Conservation (phyloP, 35 echinoderm and acorn worm genomes). For the Eucidaris tribuloides region DNA sequence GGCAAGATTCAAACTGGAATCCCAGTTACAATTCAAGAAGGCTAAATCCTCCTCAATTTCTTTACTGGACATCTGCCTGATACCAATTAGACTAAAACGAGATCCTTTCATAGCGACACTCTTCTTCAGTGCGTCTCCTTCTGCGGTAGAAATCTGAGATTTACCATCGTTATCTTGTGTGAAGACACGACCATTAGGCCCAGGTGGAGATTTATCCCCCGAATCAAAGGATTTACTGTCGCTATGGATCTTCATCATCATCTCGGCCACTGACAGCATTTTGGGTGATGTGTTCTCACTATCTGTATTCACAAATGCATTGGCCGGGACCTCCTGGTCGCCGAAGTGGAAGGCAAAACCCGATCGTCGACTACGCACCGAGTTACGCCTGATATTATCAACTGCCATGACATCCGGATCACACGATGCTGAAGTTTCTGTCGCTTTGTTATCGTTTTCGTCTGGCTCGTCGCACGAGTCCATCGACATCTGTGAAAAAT, state of each 20-base stretch:
- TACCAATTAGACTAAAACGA: constrained; percentile 19
- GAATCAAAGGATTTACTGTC: constrained; percentile 1
- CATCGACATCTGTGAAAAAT: constrained; percentile 45
- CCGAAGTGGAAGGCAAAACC: constrained; percentile 36
- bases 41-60: constrained; percentile 37
- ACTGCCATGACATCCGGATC: constrained; percentile 70
- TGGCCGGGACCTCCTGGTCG: not conserved
- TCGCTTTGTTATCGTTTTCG: too few species aligned
- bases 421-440: too few species aligned
- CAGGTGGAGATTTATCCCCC: not conserved
- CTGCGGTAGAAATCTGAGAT: not conserved
- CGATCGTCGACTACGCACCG: not conserved
- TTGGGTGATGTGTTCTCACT: not conserved
- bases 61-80: not conserved
- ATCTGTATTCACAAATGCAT: not conserved
- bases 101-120: not conserved
- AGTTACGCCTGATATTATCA: not conserved
- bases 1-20: constrained; percentile 12
- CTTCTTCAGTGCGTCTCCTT: not conserved
- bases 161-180: not conserved
- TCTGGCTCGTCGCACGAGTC: constrained; percentile 55
- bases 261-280: constrained; percentile 60
- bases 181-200: too few species aligned
- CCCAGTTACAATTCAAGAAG: constrained; percentile 18
- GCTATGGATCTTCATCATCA: constrained; percentile 75